phyloP scores from a whole-genome alignment of 2,113 vertebrate species.

The Danionella cerebrum region DNA sequence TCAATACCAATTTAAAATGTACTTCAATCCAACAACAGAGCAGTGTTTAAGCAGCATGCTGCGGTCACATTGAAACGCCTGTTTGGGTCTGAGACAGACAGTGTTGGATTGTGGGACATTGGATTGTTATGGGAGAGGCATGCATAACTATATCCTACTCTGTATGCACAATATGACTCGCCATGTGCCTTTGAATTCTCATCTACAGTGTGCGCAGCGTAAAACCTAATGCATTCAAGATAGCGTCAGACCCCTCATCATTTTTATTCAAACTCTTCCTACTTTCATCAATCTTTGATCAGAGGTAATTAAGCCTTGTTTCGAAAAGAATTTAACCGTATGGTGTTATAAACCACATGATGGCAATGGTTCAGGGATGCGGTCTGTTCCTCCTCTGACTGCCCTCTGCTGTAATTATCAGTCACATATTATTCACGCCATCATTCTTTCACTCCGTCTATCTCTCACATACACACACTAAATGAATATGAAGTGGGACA shows the following conservation, averaged over 20 bases:
- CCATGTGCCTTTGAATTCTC: conserved; percentile 1
- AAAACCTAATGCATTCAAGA: conserved; percentile 1
- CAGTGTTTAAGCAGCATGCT: background rate
- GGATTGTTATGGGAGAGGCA: background rate
- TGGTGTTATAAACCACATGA: background rate
- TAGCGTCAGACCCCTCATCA: background rate
- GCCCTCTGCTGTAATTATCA: conserved; percentile 32
- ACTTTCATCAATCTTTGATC: background rate
- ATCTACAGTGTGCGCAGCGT: background rate
- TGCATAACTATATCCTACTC: conserved; percentile 12
- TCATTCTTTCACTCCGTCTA: background rate
- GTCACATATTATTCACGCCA: conserved; percentile 14
- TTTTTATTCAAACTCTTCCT: background rate
- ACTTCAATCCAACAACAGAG: background rate
- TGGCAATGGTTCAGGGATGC: background rate
- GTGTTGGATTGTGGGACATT: conserved; percentile 8
- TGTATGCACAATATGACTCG: conserved; percentile 3
- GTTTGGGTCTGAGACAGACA: background rate
- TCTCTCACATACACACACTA: background rate
- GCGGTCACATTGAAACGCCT: background rate
- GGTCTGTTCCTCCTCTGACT: conserved; percentile 15
- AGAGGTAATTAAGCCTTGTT: background rate
- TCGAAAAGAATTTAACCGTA: background rate
- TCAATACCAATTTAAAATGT: background rate
- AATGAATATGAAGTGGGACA: background rate